Percentiles rank a stretch among this genome's conserved stretches.
Conservation (phyloP, 2,888 invertebrate genomes). For the Diogma glabrata region DNA sequence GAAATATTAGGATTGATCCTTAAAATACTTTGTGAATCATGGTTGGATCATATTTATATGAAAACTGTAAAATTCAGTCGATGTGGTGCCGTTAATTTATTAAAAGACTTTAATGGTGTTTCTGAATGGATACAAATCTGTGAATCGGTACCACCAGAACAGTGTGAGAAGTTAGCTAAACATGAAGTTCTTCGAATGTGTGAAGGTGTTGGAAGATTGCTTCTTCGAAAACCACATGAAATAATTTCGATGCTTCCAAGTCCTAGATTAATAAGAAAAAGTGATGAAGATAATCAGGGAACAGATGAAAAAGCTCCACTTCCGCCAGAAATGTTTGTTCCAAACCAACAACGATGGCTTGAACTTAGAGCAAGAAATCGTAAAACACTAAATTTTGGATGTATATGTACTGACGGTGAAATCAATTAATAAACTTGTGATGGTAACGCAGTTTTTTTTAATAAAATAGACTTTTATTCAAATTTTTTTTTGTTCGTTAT, state of each 20-base stretch:
- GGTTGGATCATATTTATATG: constrained; percentile 76
- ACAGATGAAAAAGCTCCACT: constrained; percentile 47
- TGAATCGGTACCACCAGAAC: constrained; percentile 41
- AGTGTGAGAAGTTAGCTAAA: constrained; percentile 35
- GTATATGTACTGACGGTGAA: constrained; percentile 12
- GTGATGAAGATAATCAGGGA: constrained; percentile 19
- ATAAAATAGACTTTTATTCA: too few species aligned
- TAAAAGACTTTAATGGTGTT: constrained; percentile 72
- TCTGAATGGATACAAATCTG: constrained; percentile 62
- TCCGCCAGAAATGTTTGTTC: constrained; percentile 89
- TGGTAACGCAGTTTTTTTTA: too few species aligned
- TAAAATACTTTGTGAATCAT: constrained; percentile 73
- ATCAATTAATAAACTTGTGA: too few species aligned
- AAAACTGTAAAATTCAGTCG: constrained; percentile 71
- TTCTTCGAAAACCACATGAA: constrained; percentile 71
- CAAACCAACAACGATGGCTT: constrained; percentile 82
- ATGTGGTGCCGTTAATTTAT: constrained; percentile 64
- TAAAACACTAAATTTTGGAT: constrained; percentile 19
- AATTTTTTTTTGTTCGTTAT: too few species aligned
- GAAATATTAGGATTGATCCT: constrained; percentile 64
- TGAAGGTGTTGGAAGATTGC: constrained; percentile 71
- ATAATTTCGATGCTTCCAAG: constrained; percentile 60
- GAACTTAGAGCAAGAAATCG: constrained; percentile 54
- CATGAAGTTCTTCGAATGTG: constrained; percentile 50
- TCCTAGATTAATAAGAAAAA: constrained; percentile 24